These are phyloP conservation scores for Agrotis clavis DNA, from an alignment of 2,888 invertebrate species.

Conservation along the genomic window DNA sequence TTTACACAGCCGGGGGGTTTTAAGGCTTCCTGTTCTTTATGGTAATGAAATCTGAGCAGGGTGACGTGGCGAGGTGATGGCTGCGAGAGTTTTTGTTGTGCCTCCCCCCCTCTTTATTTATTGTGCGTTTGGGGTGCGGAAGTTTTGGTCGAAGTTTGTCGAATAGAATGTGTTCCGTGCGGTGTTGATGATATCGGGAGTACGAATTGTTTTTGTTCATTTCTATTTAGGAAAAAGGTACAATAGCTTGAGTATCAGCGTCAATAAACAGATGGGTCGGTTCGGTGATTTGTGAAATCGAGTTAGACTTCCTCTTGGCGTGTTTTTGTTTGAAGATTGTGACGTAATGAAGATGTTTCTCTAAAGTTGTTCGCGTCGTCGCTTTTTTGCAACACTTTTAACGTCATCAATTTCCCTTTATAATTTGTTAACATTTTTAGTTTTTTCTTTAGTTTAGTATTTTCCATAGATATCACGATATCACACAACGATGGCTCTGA, in stretches of 20 bases:
- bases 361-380: conserved; percentile 16
- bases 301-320: conserved; percentile 51
- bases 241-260: conserved; percentile 64
- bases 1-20: conserved; percentile 90
- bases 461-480: not conserved
- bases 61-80: conserved; percentile 90
- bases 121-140: conserved; percentile 88
- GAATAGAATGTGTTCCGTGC: conserved; percentile 86
- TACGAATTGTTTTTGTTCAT: conserved; percentile 78
- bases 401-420: not conserved
- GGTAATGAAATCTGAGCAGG: conserved; percentile 92
- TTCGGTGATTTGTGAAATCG: conserved; percentile 68
- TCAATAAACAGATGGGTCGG: conserved; percentile 68
- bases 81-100: conserved; percentile 90
- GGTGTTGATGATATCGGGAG: conserved; percentile 81
- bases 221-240: conserved; percentile 75
- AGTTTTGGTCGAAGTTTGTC: conserved; percentile 81
- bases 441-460: not conserved
- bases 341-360: conserved; percentile 45
- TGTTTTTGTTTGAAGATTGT: conserved; percentile 57
- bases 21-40: conserved; percentile 91
- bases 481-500: not conserved
- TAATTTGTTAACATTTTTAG: not conserved
- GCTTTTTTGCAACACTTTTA: conserved; percentile 1
- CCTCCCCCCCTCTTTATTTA: conserved; percentile 88